Evolutionary conservation across 2,113 vertebrate genomes (phyloP).

Genomic region (Ciconia maguari): DNA sequence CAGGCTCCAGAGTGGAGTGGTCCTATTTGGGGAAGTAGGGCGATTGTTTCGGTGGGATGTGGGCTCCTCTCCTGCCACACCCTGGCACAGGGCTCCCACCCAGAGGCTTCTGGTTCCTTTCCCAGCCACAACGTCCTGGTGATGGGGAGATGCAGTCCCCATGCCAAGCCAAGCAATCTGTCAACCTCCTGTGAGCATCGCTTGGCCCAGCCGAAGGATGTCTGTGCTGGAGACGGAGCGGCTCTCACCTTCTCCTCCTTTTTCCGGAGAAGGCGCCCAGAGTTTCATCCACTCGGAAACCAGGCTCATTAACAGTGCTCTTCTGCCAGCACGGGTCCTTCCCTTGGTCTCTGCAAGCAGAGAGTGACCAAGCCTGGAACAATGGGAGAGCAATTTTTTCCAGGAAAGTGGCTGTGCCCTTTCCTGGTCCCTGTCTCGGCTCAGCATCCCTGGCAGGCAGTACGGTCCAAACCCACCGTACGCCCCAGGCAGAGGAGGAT

Average conservation of each 20-base stretch:
- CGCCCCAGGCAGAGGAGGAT: neutral
- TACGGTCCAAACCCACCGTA: fast-evolving
- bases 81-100: neutral
- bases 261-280: conserved; percentile 19
- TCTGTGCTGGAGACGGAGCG: neutral
- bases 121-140: neutral
- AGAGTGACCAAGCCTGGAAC: neutral
- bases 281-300: conserved; percentile 1
- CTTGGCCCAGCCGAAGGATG: conserved; percentile 28
- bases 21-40: conserved; percentile 2
- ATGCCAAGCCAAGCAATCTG: neutral
- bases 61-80: neutral
- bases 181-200: neutral
- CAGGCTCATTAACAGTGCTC: neutral
- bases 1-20: neutral
- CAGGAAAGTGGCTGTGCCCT: neutral
- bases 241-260: conserved; percentile 38
- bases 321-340: neutral
- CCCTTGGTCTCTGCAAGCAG: neutral
- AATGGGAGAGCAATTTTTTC: conserved; percentile 12
- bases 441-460: neutral
- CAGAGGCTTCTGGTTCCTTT: neutral
- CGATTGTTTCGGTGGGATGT: neutral
- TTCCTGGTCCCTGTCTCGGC: neutral
- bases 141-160: neutral